A percentile compares a stretch with the other conserved stretches of the same genome.
Conservation (phyloP, 2,797 vertebrate species). For the Myotis pilosus region DNA sequence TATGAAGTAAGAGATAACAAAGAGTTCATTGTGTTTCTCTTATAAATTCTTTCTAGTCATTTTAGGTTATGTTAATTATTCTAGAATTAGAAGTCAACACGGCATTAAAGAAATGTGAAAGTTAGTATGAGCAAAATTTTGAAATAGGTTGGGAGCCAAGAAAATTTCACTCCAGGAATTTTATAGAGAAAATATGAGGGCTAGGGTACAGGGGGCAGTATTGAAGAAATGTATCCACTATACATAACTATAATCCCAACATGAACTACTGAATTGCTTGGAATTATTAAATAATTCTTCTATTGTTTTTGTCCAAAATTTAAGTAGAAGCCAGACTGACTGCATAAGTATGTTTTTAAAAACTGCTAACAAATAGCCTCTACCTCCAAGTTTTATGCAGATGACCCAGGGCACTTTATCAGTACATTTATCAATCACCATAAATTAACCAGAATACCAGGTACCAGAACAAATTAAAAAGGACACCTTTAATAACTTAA, state of each 20-base stretch:
- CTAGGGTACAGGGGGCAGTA: background rate
- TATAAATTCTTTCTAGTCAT: slow-evolving; percentile 16
- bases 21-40: background rate
- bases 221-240: background rate
- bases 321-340: background rate
- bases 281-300: background rate
- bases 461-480: slow-evolving; percentile 54
- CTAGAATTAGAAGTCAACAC: background rate
- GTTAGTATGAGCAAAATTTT: background rate
- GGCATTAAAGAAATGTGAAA: background rate
- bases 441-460: slow-evolving; percentile 51
- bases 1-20: background rate
- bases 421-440: slow-evolving; percentile 48
- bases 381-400: slow-evolving; percentile 26
- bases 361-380: background rate
- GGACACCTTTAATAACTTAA: slow-evolving; percentile 58
- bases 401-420: slow-evolving; percentile 7
- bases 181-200: background rate
- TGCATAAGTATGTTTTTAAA: background rate
- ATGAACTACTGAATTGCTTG: background rate
- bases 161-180: background rate
- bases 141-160: background rate
- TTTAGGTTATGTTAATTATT: slow-evolving; percentile 21
- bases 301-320: background rate
- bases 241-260: background rate